Percentiles rank a stretch among this genome's conserved stretches.
These are phyloP conservation scores for Limanda limanda DNA, from an alignment of 2,113 vertebrate genomes.

Conservation along the genomic window DNA sequence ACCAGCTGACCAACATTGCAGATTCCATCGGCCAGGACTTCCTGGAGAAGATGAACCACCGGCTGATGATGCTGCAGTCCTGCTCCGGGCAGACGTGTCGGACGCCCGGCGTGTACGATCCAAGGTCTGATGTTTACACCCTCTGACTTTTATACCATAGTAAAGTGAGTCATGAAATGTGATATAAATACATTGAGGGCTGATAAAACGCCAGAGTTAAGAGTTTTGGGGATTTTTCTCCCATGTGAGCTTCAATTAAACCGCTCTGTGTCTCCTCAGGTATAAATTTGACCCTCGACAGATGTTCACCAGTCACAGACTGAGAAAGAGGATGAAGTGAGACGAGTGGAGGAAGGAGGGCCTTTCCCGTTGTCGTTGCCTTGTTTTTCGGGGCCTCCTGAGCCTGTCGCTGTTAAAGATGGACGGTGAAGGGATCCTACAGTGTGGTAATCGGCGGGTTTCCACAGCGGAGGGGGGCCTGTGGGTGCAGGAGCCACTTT, in stretches of 20 bases:
- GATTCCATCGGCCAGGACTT: slow-evolving; percentile 95
- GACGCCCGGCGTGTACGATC: slow-evolving; percentile 91
- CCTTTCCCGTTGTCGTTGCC: slow-evolving; percentile 55
- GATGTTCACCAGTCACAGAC: slow-evolving; percentile 76
- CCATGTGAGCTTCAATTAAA: background rate
- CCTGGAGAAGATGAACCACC: slow-evolving; percentile 98
- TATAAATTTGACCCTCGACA: slow-evolving; percentile 80
- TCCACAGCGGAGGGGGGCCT: slow-evolving; percentile 35
- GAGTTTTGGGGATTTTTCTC: background rate
- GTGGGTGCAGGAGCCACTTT: background rate
- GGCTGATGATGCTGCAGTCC: slow-evolving; percentile 98
- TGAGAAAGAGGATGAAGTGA: slow-evolving; percentile 68
- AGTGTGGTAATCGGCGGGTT: background rate
- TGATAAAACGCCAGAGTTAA: too few relatives aligned
- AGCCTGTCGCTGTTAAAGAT: slow-evolving; percentile 11
- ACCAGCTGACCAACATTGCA: slow-evolving; percentile 94
- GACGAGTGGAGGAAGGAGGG: slow-evolving; percentile 31
- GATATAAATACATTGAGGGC: too few relatives aligned
- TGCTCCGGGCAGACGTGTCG: slow-evolving; percentile 90
- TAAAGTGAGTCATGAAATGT: too few relatives aligned
- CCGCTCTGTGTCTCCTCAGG: slow-evolving; percentile 53
- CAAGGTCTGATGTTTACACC: slow-evolving; percentile 50
- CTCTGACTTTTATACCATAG: too few relatives aligned
- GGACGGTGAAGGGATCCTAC: slow-evolving; percentile 34
- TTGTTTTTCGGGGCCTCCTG: slow-evolving; percentile 51